A percentile compares a stretch with the other conserved stretches of the same genome.
Conservation (phyloP, 1,140 invertebrate genomes). For the Ladona fulva region DNA sequence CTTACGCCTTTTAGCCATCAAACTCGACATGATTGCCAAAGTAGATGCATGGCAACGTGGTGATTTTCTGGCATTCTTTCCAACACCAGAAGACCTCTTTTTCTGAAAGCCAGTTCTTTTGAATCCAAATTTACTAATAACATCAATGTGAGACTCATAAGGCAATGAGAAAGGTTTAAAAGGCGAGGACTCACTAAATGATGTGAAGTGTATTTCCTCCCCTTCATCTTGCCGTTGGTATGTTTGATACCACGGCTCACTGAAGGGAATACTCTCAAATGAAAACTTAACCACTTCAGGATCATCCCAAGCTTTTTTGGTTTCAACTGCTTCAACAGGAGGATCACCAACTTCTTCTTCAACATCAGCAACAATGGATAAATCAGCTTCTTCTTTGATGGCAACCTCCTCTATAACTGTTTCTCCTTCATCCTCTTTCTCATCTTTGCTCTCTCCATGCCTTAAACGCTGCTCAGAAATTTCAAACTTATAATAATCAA, state of each 20-base stretch:
- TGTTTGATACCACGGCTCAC: conserved; percentile 67
- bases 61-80: conserved; percentile 62
- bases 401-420: conserved; percentile 11
- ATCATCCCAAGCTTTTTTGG: neutral
- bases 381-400: conserved; percentile 12
- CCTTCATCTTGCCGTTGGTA: conserved; percentile 63
- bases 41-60: conserved; percentile 77
- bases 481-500: conserved; percentile 54
- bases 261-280: conserved; percentile 59
- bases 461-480: conserved; percentile 44
- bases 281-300: conserved; percentile 59
- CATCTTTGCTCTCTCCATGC: conserved; percentile 25
- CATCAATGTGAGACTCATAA: conserved; percentile 50
- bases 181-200: conserved; percentile 36
- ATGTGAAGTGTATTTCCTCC: conserved; percentile 40
- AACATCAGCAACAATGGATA: conserved; percentile 13
- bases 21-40: conserved; percentile 62
- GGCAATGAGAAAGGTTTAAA: conserved; percentile 58
- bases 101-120: neutral
- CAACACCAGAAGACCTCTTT: conserved; percentile 24
- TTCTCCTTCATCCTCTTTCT: conserved; percentile 13
- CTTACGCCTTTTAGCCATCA: conserved; percentile 45
- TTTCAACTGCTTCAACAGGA: neutral
- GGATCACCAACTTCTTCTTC: conserved; percentile 18
- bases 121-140: neutral